These are phyloP conservation scores for Poecilia velifera DNA, from an alignment of 2,797 vertebrate genomes.

Conservation along the genomic window DNA sequence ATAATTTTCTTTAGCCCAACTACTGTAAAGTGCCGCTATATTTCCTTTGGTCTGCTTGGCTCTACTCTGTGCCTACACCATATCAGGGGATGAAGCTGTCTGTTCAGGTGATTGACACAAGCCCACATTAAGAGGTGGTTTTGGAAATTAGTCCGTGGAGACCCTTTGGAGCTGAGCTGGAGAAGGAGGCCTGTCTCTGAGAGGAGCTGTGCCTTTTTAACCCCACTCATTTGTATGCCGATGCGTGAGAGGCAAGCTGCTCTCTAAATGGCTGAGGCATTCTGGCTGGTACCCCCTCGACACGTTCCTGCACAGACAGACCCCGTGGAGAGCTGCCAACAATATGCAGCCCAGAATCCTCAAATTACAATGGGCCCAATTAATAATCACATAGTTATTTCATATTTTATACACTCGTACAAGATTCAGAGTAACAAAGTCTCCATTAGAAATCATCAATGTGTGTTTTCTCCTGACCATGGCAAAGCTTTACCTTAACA, in stretches of 20 bases:
- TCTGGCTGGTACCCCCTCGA: slow-evolving; percentile 92
- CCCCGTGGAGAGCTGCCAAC: slow-evolving; percentile 97
- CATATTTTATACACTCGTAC: slow-evolving; percentile 92
- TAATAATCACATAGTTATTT: slow-evolving; percentile 99
- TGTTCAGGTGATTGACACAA: slow-evolving; percentile 99
- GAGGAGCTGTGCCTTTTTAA: slow-evolving; percentile 99
- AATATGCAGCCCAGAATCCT: slow-evolving; percentile 97
- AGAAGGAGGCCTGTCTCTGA: slow-evolving; percentile 97
- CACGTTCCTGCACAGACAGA: slow-evolving; percentile 96
- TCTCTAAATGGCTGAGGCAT: slow-evolving; percentile 99
- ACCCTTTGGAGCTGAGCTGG: slow-evolving; percentile 95
- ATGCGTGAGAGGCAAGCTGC: slow-evolving; percentile 92
- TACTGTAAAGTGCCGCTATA: slow-evolving; percentile 83
- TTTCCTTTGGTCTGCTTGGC: slow-evolving; percentile 89
- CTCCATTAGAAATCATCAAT: slow-evolving; percentile 82
- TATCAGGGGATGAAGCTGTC: slow-evolving; percentile 99
- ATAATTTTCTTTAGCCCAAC: slow-evolving; percentile 78
- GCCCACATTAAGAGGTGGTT: slow-evolving; percentile 99
- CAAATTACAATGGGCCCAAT: slow-evolving; percentile 99
- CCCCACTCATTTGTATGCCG: slow-evolving; percentile 99
- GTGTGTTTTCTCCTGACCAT: slow-evolving; percentile 64
- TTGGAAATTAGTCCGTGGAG: slow-evolving; percentile 99
- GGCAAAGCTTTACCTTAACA: slow-evolving; percentile 74
- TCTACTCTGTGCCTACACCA: slow-evolving; percentile 96
- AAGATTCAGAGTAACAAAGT: slow-evolving; percentile 85